These are phyloP conservation scores for Neomonachus schauinslandi DNA, from an alignment of 2,113 vertebrate species.

Conservation along the genomic window DNA sequence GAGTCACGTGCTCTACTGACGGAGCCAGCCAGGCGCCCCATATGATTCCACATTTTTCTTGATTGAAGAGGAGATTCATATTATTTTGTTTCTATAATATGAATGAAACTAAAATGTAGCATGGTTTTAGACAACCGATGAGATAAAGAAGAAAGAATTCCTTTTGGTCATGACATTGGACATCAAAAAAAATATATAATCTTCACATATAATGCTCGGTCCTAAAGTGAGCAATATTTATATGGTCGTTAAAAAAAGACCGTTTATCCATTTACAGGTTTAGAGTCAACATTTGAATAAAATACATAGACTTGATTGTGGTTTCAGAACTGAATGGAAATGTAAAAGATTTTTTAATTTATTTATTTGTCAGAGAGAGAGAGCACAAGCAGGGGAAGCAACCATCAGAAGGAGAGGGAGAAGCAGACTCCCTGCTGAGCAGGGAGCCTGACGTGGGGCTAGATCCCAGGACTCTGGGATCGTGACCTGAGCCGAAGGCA, in stretches of 20 bases:
- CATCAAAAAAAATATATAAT: background rate
- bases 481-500: too few relatives aligned
- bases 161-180: background rate
- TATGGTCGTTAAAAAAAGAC: background rate
- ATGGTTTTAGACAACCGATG: background rate
- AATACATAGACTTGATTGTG: background rate
- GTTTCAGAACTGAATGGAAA: background rate
- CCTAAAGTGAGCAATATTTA: background rate
- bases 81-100: background rate
- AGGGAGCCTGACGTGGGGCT: too few relatives aligned
- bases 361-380: too few relatives aligned
- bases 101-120: background rate
- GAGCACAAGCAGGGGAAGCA: too few relatives aligned
- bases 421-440: too few relatives aligned
- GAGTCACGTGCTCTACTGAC: background rate
- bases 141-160: background rate
- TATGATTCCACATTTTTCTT: background rate
- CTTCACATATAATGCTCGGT: background rate
- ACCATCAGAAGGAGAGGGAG: too few relatives aligned
- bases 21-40: background rate
- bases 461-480: too few relatives aligned
- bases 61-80: background rate
- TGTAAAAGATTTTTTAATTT: too few relatives aligned
- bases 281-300: background rate
- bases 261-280: background rate